Evolutionary conservation across 2,888 invertebrate genomes (phyloP), one percentile per base, ranked within the genome.

Genomic region (Andrena praecox): DNA sequence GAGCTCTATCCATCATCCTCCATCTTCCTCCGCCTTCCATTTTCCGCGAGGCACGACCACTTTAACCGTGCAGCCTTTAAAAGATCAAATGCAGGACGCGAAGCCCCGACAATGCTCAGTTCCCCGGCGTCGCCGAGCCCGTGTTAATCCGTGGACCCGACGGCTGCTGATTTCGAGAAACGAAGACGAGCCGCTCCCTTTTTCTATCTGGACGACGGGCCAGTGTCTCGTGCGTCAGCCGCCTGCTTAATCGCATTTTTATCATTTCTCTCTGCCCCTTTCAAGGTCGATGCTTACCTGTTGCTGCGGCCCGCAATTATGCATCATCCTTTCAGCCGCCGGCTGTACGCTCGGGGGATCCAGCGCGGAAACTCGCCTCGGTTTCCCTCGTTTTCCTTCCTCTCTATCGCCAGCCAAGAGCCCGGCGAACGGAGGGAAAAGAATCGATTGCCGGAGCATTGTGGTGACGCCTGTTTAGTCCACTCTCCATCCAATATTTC

Each of bases 1-100:
- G n/a, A 27, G 12, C 31, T 50, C 80, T 76, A 82, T 83, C 81
- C 76, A 77, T 80, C 82, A 83, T 77, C 69, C 54, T 80, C 66
- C 76, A 66, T 80, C 77, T 80, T 83, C 33, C 29, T 31, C 20
- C 54, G 29, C 60, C 69, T 52, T 27, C 66, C 33, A 67, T 66
- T 79, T 74, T 54, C 24, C 64, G 10, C 60, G 60, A 10, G n/a
- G 16, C 60, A 27, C 16, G n/a, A 48, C 70, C 29, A 50, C 64
- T 48, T 56, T 31, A 48, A 70, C 35, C 42, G 29, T 48, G 35
- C 2, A 10, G 12, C 54, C 60, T 48, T 54, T 54, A 16, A 54
- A 66, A 24, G 59, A 66, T 52, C 69, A 70, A 31, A 52, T 24
- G 27, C 52, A 27, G n/a, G 35, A 20, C 20, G 42, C 33, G 31